A percentile compares a stretch with the other conserved stretches of the same genome.
Conservation (phyloP, 2,113 vertebrate species). For the Protomyctophum bolini region DNA sequence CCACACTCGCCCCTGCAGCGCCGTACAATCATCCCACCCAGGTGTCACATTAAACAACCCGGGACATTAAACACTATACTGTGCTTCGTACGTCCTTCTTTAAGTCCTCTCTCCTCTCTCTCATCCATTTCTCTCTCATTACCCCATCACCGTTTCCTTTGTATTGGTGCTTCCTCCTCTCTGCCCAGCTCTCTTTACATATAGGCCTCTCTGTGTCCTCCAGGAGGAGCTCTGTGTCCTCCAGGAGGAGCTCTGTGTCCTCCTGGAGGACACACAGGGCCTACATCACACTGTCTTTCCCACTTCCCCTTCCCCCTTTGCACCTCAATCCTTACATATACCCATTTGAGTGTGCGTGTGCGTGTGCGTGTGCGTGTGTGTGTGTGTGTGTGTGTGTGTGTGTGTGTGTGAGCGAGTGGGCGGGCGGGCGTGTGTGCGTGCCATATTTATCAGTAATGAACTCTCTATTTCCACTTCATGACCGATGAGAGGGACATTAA, state of each 20-base stretch:
- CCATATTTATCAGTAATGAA: slow-evolving; percentile 66
- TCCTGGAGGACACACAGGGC: too few species aligned
- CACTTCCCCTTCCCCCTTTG: too few species aligned
- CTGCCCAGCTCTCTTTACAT: slow-evolving; percentile 19
- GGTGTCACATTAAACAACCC: slow-evolving; percentile 25
- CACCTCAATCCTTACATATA: too few species aligned
- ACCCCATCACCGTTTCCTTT: slow-evolving; percentile 1
- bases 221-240: too few species aligned
- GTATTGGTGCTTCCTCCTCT: not conserved
- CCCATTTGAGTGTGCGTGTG: too few species aligned
- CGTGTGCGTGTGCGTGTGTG: too few species aligned
- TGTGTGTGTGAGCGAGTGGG: too few species aligned
- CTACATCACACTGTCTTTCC: too few species aligned
- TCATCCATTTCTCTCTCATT: not conserved
- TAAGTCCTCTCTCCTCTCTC: slow-evolving; percentile 1
- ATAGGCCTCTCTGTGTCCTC: too few species aligned
- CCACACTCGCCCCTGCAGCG: not conserved
- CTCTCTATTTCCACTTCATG: slow-evolving; percentile 32
- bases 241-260: too few species aligned
- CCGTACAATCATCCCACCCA: slow-evolving; percentile 20
- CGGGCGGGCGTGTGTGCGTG: not conserved
- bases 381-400: too few species aligned
- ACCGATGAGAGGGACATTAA: slow-evolving; percentile 44
- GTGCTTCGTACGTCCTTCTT: slow-evolving; percentile 29
- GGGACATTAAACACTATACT: slow-evolving; percentile 4